A percentile compares a stretch with the other conserved stretches of the same genome.
These are phyloP conservation scores for Dromococcyx pavoninus DNA, from an alignment of 2,797 vertebrate genomes.

Conservation along the genomic window DNA sequence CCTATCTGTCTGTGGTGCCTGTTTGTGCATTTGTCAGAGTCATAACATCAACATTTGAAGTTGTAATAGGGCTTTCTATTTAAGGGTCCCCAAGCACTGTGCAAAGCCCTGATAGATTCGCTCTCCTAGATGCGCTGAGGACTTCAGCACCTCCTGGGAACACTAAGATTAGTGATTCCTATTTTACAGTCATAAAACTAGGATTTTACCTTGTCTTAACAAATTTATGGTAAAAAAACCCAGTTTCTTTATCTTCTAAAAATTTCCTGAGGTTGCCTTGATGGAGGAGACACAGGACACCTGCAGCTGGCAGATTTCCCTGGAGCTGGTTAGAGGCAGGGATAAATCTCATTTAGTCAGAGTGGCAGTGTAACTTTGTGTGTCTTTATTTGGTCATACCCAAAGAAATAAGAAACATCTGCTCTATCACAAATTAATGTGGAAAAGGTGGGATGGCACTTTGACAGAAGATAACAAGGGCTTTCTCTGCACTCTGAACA, in stretches of 20 bases:
- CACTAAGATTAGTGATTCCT: not conserved
- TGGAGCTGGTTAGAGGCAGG: not conserved
- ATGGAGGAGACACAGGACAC: not conserved
- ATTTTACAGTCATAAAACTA: not conserved
- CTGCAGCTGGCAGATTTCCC: not conserved
- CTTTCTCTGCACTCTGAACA: not conserved
- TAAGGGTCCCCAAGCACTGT: fast-evolving
- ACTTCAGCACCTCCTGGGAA: not conserved
- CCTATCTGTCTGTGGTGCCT: constrained; percentile 17
- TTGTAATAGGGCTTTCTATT: not conserved
- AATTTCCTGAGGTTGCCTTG: not conserved
- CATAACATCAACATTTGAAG: not conserved
- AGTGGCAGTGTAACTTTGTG: not conserved
- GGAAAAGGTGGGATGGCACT: not conserved
- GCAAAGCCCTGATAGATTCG: not conserved
- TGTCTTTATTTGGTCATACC: not conserved
- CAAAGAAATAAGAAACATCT: not conserved
- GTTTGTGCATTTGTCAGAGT: constrained; percentile 28
- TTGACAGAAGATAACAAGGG: not conserved
- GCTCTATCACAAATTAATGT: not conserved
- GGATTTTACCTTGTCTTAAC: not conserved
- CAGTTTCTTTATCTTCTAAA: not conserved
- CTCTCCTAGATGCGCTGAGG: not conserved
- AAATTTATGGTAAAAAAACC: not conserved
- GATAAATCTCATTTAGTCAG: not conserved